phyloP scores from a whole-genome alignment of 2,888 invertebrate genomes.

The Heliconius charithonia region DNA sequence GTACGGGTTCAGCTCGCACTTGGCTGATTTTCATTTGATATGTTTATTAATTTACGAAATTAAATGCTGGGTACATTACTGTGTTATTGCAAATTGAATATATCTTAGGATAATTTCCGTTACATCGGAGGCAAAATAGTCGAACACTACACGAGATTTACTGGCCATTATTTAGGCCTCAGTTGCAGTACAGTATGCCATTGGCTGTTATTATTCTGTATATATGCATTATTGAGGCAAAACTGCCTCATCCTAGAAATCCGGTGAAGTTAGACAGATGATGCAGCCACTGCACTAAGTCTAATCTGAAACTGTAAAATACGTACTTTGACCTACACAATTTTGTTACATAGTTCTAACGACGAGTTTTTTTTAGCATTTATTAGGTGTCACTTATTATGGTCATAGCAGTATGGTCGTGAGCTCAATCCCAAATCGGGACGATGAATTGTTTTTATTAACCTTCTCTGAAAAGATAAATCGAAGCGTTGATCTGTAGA shows the following conservation, averaged over 20 bases:
- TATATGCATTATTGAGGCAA: constrained; percentile 17
- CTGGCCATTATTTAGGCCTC: constrained; percentile 25
- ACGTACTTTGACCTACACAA: too few relatives aligned
- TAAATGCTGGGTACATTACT: too few relatives aligned
- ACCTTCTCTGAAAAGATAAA: too few relatives aligned
- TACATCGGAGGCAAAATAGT: constrained; percentile 4
- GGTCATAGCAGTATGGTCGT: too few relatives aligned
- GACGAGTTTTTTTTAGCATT: too few relatives aligned
- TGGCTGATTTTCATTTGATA: too few relatives aligned
- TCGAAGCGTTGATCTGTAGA: too few relatives aligned
- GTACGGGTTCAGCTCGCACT: too few relatives aligned
- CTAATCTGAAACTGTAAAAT: neutral
- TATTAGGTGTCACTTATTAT: too few relatives aligned
- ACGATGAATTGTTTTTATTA: too few relatives aligned
- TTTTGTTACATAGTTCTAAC: too few relatives aligned
- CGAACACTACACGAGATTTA: constrained; percentile 15
- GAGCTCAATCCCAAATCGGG: too few relatives aligned
- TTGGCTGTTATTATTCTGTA: constrained; percentile 2
- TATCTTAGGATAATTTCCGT: neutral
- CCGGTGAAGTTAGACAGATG: constrained; percentile 15
- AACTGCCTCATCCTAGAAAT: neutral
- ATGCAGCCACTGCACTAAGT: neutral
- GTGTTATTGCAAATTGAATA: neutral
- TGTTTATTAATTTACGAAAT: neutral
- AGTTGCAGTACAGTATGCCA: constrained; percentile 22